Evolutionary conservation across 2,888 invertebrate genomes (phyloP), one percentile per base, ranked within the genome.

Genomic region (Troides aeacus): DNA sequence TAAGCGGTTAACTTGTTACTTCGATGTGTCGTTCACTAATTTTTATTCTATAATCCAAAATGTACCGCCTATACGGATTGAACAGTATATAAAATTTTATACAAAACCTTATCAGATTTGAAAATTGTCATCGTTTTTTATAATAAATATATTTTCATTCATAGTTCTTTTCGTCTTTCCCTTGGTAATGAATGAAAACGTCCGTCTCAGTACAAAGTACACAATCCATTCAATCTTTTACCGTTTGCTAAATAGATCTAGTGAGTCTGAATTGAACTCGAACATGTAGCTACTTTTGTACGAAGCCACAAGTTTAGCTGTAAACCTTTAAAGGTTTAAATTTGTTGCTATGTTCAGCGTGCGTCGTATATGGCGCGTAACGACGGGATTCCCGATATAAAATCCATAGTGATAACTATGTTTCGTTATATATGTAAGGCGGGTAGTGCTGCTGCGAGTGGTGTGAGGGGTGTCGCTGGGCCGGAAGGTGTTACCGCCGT

Each of bases 371-470:
- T n/a, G 53, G 17, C 21, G 57, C 21, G 21, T 57, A 21, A 2
- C n/a, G n/a, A 57, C n/a, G 57, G 10, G 57, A 2, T 8, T 57
- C 57, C n/a, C 57, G n/a, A 21, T 57, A 21, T 53, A 6, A 8
- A 57, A 18, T 23, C 57, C n/a, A 8, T 21, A 8, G 21, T 21
- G 8, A 6, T n/a, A 57, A 57, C 21, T 57, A 57, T 18, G 23
- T 57, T 57, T 57, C 57, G 57, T 79, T 88, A 88, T 82, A 89
- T 88, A 76, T 91, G 90, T 39, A 92, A 76, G 15, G 89, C 81
- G 71, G 90, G 84, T 23, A 89, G 80, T 53, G 90, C 83, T 17
- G 90, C 88, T 2, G 89, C 88, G 50, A 86, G 81, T 2, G 90
- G 91, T 1, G 90, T 88, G 69, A 86, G 78, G 3, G 92, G 91